A percentile compares a stretch with the other conserved stretches of the same genome.
phyloP scores from a whole-genome alignment of 2,113 vertebrate genomes.

The Halichoerus grypus region DNA sequence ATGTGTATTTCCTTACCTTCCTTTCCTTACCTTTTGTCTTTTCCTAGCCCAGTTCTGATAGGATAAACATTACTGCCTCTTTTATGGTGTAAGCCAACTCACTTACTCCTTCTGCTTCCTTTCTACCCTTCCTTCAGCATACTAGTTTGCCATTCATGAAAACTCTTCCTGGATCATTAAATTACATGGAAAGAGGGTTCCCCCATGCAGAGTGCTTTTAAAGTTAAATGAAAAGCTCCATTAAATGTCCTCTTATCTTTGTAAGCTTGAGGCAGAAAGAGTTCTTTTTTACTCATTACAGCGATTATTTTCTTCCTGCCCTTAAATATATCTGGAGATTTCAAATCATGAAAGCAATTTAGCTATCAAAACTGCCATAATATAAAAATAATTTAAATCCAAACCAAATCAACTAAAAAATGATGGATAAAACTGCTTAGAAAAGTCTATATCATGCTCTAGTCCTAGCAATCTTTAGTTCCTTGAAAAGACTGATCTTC shows the following conservation, averaged over 20 bases:
- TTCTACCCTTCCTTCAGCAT: not conserved
- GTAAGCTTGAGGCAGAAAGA: constrained; percentile 66
- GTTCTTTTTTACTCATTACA: constrained; percentile 72
- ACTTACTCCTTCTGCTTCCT: constrained; percentile 1
- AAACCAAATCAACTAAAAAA: constrained; percentile 66
- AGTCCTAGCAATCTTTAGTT: constrained; percentile 64
- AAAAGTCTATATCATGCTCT: constrained; percentile 30
- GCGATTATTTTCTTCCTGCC: constrained; percentile 72
- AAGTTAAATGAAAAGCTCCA: constrained; percentile 68
- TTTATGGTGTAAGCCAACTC: not conserved
- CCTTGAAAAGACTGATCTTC: constrained; percentile 59
- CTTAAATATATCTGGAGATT: constrained; percentile 78
- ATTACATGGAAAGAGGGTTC: constrained; percentile 37
- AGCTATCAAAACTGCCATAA: constrained; percentile 75
- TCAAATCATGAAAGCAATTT: constrained; percentile 77
- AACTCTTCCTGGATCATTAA: constrained; percentile 65
- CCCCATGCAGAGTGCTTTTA: constrained; percentile 47
- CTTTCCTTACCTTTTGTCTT: not conserved
- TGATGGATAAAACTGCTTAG: constrained; percentile 56
- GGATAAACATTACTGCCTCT: not conserved
- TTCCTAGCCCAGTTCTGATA: not conserved
- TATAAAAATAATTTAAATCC: constrained; percentile 76
- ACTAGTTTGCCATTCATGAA: constrained; percentile 49
- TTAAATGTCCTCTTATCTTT: constrained; percentile 73
- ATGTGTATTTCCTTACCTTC: not conserved